These are phyloP conservation scores for Pachyseris speciosa DNA, from an alignment of 64 coral and sea anemone genomes.

Conservation along the genomic window DNA sequence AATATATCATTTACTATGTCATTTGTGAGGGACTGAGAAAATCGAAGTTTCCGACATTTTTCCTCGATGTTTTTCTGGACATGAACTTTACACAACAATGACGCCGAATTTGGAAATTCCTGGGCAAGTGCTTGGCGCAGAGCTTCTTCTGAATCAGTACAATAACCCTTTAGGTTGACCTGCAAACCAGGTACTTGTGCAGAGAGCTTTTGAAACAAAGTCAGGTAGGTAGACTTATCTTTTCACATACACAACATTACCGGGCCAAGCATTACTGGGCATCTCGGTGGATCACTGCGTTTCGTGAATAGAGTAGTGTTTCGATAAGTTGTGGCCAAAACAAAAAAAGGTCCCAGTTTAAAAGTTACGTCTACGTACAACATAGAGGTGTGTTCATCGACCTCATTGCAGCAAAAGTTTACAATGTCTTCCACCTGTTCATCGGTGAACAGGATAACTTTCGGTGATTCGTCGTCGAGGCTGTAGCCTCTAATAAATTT, in stretches of 20 bases:
- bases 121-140: conserved; percentile 47
- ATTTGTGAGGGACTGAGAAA: conserved; percentile 10
- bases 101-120: conserved; percentile 53
- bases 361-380: conserved; percentile 32
- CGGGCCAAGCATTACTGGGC: conserved; percentile 21
- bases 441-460: conserved; percentile 50
- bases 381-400: not conserved
- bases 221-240: conserved; percentile 35
- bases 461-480: conserved; percentile 29
- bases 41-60: conserved; percentile 22
- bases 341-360: conserved; percentile 36
- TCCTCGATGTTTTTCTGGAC: conserved; percentile 47
- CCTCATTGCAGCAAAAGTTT: conserved; percentile 39
- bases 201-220: conserved; percentile 44
- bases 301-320: conserved; percentile 16
- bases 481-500: conserved; percentile 35
- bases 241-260: conserved; percentile 19
- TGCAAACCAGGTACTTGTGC: conserved; percentile 34
- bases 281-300: not conserved
- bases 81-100: conserved; percentile 63
- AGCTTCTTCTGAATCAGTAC: conserved; percentile 40
- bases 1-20: conserved; percentile 17
- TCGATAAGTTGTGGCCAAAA: not conserved
- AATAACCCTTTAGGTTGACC: conserved; percentile 50
- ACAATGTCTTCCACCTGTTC: conserved; percentile 32